phyloP scores from a whole-genome alignment of 2,888 invertebrate species.

The Silvanus unidentatus region DNA sequence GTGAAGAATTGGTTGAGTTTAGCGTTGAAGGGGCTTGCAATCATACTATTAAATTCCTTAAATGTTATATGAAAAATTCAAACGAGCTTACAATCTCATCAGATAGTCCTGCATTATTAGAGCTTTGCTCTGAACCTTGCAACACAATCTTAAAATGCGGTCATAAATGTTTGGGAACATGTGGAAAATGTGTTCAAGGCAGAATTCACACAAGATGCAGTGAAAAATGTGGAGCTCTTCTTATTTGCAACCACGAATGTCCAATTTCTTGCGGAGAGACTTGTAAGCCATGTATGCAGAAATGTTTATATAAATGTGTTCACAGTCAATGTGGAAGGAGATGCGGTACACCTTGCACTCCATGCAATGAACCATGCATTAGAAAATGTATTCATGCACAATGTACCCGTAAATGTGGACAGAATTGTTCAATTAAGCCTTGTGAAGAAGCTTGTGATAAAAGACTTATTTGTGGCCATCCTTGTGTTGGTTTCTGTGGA shows the following conservation, averaged over 20 bases:
- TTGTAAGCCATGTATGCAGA: conserved; percentile 53
- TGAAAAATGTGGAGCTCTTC: conserved; percentile 50
- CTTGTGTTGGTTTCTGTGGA: too few relatives aligned
- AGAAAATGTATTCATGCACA: conserved; percentile 47
- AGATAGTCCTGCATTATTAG: too few relatives aligned
- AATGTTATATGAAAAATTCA: too few relatives aligned
- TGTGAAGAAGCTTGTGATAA: conserved; percentile 47
- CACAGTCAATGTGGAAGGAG: conserved; percentile 50
- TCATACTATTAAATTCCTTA: too few relatives aligned
- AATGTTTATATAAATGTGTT: conserved; percentile 48
- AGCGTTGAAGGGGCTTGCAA: too few relatives aligned
- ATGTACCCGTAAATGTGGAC: conserved; percentile 49
- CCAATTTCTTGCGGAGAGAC: conserved; percentile 51
- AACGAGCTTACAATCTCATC: conserved; percentile 24
- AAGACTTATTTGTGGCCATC: conserved; percentile 46
- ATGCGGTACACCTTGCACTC: conserved; percentile 45
- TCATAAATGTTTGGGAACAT: conserved; percentile 52
- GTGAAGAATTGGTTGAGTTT: too few relatives aligned
- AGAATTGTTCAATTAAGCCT: conserved; percentile 46
- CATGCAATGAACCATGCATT: conserved; percentile 37
- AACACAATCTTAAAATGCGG: conserved; percentile 44
- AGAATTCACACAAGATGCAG: conserved; percentile 56
- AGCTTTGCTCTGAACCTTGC: conserved; percentile 49
- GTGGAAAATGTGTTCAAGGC: conserved; percentile 54
- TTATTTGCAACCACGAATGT: conserved; percentile 62